Evolutionary conservation across 2,888 invertebrate genomes (phyloP), one percentile per base, ranked within the genome.

Genomic region (Dasypolia templi): DNA sequence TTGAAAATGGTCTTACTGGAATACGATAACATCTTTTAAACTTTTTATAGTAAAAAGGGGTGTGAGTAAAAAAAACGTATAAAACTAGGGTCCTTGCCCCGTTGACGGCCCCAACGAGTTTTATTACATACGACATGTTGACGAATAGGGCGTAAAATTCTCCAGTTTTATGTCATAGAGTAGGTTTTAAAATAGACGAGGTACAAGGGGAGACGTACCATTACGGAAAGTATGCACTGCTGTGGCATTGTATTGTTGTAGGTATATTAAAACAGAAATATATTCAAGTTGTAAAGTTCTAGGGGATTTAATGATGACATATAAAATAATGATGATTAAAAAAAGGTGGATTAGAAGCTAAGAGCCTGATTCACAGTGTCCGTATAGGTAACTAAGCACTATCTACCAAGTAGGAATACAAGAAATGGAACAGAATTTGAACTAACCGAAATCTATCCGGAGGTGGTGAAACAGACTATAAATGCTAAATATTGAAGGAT

Each of bases 91-190:
- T 94, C 92, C 90, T 91, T 93, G 94, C 90, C 89, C 92, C 87
- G 92, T 89, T 93, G 93, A 93, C 91, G 92, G 89, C 90, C 90
- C 87, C 89, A 91, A 91, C 90, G 91, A 92, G 93, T 94, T 95
- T 94, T 95, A 94, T 94, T 93, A 91, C 91, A 87, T 90, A 93
- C 90, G 92, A 92, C 92, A 93, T 90, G 92, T 92, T 94, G 94
- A 95, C 93, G 93, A 92, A 94, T 93, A 91, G 91, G 88, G 89
- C 87, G 90, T 91, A 89, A 90, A 93, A 91, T 86, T 88, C 87
- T 86, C 88, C 85, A 72, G 87, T 83, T 86, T 88, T 79, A 67
- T 81, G 79, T 72, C 92, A 92, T 87, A 92, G 92, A 92, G 66
- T 89, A 89, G 62, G 72, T 82, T 82, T 85, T 77, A 72, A 72